Base-by-base conservation (phyloP, 2,113 vertebrate genomes). In the Picathartes gymnocephalus region DNA sequence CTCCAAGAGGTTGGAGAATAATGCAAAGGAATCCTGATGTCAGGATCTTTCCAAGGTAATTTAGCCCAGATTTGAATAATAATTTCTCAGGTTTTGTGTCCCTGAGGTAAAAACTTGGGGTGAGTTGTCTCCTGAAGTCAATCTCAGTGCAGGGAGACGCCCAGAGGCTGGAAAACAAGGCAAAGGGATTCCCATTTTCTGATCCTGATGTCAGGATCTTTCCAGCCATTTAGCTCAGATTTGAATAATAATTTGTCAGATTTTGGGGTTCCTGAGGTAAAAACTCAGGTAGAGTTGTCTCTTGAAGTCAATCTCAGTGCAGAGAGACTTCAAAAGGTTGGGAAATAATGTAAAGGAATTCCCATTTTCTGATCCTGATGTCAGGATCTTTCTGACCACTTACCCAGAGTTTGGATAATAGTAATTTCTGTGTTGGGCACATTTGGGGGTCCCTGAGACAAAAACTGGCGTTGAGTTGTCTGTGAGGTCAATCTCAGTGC, bases 171-270 rank as follows among this genome's bases (percentile, higher is more conserved):
- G 30, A 48, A 4, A 25, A 61, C 13, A 51, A 61, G 3, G 45
- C 25, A 35, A 21, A 51, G 25, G 37, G 44, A 51, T 61, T 60
- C 54, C 18, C 20, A 24, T 24, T 7, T 20, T 24, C 1, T 42
- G 37, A 30, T 60, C 20, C 65, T 50, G 44, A n/a, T 48, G 5
- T 39, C 23, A 27, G 42, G 42, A 57, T 48, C 19, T 48, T 58
- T 40, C 35, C 3, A 5, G 17, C 30, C 15, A 23, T n/a, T 28
- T n/a, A n/a, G 13, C 4, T 17, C 2, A 2, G 7, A 17, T 39
- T 33, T 57, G 28, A 56, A 37, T 15, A 39, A 57, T 39, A 25
- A 31, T 81, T n/a, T 11, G 11, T 39, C 35, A 40, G 18, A 28
- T 48, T 53, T 39, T 9, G 13, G 28, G 22, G 5, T 18, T 42